phyloP scores from a whole-genome alignment of 2,888 invertebrate genomes.

The Pachydiplax longipennis region DNA sequence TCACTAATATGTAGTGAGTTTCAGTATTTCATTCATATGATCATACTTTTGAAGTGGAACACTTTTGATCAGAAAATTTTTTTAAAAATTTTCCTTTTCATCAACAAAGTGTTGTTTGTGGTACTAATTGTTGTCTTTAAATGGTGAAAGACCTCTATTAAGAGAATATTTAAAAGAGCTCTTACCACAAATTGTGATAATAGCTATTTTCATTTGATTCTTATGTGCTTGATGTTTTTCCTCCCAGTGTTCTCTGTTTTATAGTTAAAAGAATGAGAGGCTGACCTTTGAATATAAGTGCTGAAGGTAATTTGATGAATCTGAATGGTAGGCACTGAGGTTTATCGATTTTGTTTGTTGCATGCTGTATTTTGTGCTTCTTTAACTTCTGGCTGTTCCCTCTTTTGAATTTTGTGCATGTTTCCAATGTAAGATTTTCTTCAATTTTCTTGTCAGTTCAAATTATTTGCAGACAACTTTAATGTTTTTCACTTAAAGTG shows the following conservation, averaged over 20 bases:
- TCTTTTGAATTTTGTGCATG: slow-evolving; percentile 37
- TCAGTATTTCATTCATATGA: background rate
- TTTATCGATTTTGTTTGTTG: slow-evolving; percentile 23
- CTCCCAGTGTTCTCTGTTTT: slow-evolving; percentile 43
- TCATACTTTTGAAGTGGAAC: too few species aligned
- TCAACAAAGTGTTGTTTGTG: slow-evolving; percentile 30
- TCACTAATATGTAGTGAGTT: background rate
- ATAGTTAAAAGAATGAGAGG: slow-evolving; percentile 43
- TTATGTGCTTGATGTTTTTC: slow-evolving; percentile 43
- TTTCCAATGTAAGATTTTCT: background rate
- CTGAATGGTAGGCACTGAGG: slow-evolving; percentile 33
- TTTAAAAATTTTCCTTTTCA: background rate
- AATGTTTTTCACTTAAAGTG: slow-evolving; percentile 9
- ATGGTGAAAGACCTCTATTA: slow-evolving; percentile 39
- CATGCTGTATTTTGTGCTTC: slow-evolving; percentile 27
- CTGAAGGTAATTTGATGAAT: slow-evolving; percentile 30
- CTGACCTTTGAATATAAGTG: slow-evolving; percentile 38
- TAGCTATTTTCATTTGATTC: slow-evolving; percentile 20
- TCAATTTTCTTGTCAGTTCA: background rate
- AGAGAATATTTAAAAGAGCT: slow-evolving; percentile 1
- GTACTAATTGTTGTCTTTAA: background rate
- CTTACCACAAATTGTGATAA: slow-evolving; percentile 33
- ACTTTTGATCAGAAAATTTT: background rate
- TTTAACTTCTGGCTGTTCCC: slow-evolving; percentile 27
- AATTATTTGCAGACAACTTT: background rate